Base-by-base conservation (phyloP, 2,797 vertebrate genomes). In the Smutsia temminckii region DNA sequence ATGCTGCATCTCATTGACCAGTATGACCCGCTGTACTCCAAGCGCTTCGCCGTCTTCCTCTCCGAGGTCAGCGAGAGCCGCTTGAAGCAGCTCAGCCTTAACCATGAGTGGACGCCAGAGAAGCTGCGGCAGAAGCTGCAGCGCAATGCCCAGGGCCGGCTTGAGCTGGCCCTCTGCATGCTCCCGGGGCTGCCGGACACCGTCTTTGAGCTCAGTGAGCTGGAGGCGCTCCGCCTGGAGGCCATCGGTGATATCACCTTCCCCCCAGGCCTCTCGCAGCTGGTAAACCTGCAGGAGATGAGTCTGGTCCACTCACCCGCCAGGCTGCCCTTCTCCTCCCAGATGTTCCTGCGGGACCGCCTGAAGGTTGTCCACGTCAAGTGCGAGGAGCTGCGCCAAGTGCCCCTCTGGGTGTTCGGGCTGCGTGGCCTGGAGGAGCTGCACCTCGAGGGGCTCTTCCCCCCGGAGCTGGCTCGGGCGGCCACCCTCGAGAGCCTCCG, bases 1-100 rank as follows among this genome's bases (percentile, higher is more conserved):
- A 99, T 99, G 74, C 97, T 99, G 69, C 99, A 99, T 97, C 99
- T 99, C 51, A 99, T 99, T 6, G 99, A 99, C 96, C 99, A 99
- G 85, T 99, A 99, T 0, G 99, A 99, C 61, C 98, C 99, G 1
- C 99, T 99, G 20, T 99, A 99, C 92, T 99, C 99, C 18, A 99
- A 99, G 96, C 98, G 99, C 72, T 99, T 99, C 14, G 99, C 99
- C 0, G 98, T 99, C 55, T 99, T 99, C 96, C 98, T 99, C 20
- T 99, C 99, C 0, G 99, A 99, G 96, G 99, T 99, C 94, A 99
- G 99, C 0, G 99, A 99, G 96, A 99, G 99, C 96, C 98, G 98
- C 69, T 98, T 99, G 29, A 98, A 99, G 91, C 99, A 99, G 96
- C 98, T 99, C 69, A 99, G 99, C 97, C 99, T 99, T 69, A 99